Evolutionary conservation across 1,140 invertebrate genomes (phyloP).

Genomic region (Pseudoatta argentina): DNA sequence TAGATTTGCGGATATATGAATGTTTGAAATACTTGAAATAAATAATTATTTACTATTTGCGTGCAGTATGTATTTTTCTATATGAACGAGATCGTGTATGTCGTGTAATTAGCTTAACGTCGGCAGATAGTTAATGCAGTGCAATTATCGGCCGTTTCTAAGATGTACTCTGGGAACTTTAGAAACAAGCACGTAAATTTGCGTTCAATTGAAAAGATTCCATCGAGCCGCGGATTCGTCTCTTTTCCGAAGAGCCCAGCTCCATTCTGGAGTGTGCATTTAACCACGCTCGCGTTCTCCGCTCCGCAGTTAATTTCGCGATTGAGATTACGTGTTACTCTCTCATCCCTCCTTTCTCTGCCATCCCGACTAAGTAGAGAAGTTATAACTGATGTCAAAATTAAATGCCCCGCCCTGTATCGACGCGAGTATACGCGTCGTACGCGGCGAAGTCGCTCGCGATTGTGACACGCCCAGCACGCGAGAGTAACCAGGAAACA

Average conservation of each 20-base stretch:
- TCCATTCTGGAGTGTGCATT: not conserved
- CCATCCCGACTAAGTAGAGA: conserved; percentile 27
- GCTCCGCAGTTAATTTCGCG: conserved; percentile 47
- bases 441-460: conserved; percentile 38
- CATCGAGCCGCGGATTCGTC: conserved; percentile 1
- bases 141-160: conserved; percentile 11
- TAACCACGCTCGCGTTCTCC: not conserved
- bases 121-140: conserved; percentile 1
- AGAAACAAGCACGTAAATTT: conserved; percentile 33
- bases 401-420: conserved; percentile 38
- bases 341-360: too few relatives aligned
- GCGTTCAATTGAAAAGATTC: not conserved
- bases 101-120: conserved; percentile 25
- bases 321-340: not conserved
- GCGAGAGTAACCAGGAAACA: conserved; percentile 75
- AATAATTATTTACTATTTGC: too few relatives aligned
- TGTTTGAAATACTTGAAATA: too few relatives aligned
- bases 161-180: not conserved
- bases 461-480: conserved; percentile 74
- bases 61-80: too few relatives aligned
- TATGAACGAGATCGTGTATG: not conserved
- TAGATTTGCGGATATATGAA: too few relatives aligned
- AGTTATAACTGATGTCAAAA: conserved; percentile 49
- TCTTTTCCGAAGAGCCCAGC: not conserved
- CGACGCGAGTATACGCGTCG: not conserved